Base-by-base conservation (phyloP, 1,140 invertebrate genomes). In the Drosophila takahashii region DNA sequence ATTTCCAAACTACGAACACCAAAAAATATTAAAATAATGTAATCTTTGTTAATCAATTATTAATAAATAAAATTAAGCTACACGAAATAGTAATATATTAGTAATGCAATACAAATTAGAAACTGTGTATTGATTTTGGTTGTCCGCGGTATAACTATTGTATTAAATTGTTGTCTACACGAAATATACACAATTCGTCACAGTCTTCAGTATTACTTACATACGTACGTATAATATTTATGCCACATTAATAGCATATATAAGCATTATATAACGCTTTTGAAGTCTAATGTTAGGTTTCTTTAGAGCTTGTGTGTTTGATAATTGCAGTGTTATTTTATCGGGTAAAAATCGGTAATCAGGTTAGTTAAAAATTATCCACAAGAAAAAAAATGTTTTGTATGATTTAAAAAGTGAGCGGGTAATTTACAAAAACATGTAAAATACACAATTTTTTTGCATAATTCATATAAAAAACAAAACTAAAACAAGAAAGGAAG, bases 181-280 rank as follows among this genome's bases (percentile, higher is more conserved):
- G 39, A n/a, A 47, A 26, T 47, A 26, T 47, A 47, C 22, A 27
- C 26, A 48, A 48, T 48, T 27, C n/a, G 26, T 15, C 45, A 47
- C 45, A 48, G 45, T 48, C 45, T 48, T 42, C 41, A 42, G 15
- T 18, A 18, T 42, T 48, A 27, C 22, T 48, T 48, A 27, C 45
- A 48, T 27, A 29, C 45, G 27, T 48, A 29, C 22, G 44, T 48
- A 48, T 26, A 29, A 15, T 29, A 22, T 48, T 48, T 29, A 15
- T 47, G 44, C n/a, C 22, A 8, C 22, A 22, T 44, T 44, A 27
- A 47, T 26, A 48, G 26, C 45, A 29, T 9, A 9, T 8, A 8
- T 26, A 2, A 26, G 9, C 22, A 22, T 3, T 9, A 16, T 18
- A 16, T 9, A 16, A 16, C 39, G 39, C 39, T 18, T 8, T 8